Evolutionary conservation across 2,113 vertebrate species (phyloP).

Genomic region (Nanorana parkeri): DNA sequence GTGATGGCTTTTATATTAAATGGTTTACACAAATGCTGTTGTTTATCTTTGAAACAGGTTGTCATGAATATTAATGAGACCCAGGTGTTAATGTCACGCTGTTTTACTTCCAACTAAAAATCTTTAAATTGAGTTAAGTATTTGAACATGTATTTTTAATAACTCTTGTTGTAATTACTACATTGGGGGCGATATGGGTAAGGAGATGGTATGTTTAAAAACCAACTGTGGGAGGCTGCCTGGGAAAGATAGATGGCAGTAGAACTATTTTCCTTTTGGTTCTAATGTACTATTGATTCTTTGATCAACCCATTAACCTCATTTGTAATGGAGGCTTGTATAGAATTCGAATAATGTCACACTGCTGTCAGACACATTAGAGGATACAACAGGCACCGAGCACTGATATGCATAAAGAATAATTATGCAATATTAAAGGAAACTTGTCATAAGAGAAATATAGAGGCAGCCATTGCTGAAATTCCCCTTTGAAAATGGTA

Average conservation of each 20-base stretch:
- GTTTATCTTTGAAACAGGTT: conserved; percentile 77
- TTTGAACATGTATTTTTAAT: conserved; percentile 70
- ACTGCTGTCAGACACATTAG: neutral
- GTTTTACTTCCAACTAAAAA: conserved; percentile 68
- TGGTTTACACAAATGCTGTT: conserved; percentile 74
- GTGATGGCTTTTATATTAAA: conserved; percentile 77
- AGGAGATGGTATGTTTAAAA: conserved; percentile 20
- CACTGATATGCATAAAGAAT: neutral
- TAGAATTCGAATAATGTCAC: conserved; percentile 14
- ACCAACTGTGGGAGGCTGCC: conserved; percentile 41
- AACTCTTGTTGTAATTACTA: conserved; percentile 64
- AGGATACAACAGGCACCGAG: neutral
- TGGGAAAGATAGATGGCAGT: conserved; percentile 10
- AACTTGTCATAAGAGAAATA: too few species aligned
- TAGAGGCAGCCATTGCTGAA: too few species aligned
- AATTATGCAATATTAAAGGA: neutral
- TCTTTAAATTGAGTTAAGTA: conserved; percentile 68
- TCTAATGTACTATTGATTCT: conserved; percentile 42
- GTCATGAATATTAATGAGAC: conserved; percentile 77
- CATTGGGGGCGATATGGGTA: conserved; percentile 10
- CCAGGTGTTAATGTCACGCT: conserved; percentile 76
- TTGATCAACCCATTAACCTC: conserved; percentile 1
- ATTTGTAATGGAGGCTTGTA: conserved; percentile 15
- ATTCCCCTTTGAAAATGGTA: too few species aligned
- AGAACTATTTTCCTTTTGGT: neutral